Percentiles rank a stretch among this genome's conserved stretches.
Evolutionary conservation across 2,113 vertebrate species (phyloP).

Genomic region (Sitta europaea): DNA sequence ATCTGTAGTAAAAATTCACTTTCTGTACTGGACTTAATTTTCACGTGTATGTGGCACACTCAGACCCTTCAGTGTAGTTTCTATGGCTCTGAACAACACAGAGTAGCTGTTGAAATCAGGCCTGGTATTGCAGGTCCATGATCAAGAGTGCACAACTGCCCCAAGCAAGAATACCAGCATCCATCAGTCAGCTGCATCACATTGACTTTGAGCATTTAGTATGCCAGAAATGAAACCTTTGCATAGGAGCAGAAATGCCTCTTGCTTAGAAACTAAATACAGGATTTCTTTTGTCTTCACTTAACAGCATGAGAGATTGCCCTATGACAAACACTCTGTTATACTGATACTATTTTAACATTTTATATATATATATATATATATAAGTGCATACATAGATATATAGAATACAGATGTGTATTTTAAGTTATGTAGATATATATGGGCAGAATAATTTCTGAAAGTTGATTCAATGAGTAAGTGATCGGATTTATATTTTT

Average conservation of each 20-base stretch:
- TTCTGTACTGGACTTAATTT: background rate
- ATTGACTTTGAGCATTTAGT: background rate
- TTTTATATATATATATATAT: background rate
- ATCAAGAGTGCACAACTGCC: background rate
- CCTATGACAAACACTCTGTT: background rate
- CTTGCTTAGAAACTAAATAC: background rate
- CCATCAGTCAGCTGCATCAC: background rate
- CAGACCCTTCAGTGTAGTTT: background rate
- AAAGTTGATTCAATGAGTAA: background rate
- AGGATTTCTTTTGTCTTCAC: background rate
- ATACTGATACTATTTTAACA: background rate
- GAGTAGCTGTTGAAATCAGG: background rate
- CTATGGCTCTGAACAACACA: background rate
- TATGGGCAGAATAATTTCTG: background rate
- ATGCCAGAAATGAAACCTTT: background rate
- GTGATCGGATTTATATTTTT: background rate
- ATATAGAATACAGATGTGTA: background rate
- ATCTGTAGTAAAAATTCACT: background rate
- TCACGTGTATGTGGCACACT: background rate
- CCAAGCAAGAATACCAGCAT: background rate
- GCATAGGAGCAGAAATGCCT: background rate
- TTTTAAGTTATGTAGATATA: background rate
- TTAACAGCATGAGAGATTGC: background rate
- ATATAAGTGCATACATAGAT: background rate
- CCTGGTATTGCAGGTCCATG: background rate